These are phyloP conservation scores for Cerceris ruficornis DNA, from an alignment of 2,888 invertebrate species.

Conservation along the genomic window DNA sequence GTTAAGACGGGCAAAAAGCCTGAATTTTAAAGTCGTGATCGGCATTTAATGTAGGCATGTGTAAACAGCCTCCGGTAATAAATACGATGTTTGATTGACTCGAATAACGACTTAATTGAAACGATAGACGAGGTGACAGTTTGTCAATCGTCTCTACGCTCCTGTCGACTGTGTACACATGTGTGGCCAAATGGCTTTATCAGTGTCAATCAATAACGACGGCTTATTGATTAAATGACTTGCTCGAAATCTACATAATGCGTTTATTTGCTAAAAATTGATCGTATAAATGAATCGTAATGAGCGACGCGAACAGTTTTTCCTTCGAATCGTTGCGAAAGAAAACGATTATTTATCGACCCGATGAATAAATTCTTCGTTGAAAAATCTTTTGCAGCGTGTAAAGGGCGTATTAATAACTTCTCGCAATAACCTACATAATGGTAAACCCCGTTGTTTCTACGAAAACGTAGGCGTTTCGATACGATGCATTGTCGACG, in stretches of 20 bases:
- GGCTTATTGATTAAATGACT: constrained; percentile 51
- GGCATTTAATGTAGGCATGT: constrained; percentile 19
- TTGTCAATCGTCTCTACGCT: constrained; percentile 53
- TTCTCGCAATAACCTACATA: no score
- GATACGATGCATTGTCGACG: no score
- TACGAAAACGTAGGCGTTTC: no score
- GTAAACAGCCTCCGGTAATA: constrained; percentile 45
- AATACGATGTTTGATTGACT: constrained; percentile 42
- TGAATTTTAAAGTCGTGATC: background rate
- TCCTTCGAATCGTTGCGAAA: background rate
- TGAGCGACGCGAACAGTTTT: background rate
- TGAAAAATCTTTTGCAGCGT: no score
- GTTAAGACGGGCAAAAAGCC: background rate
- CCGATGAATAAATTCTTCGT: no score
- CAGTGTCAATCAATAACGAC: constrained; percentile 55
- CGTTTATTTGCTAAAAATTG: constrained; percentile 17
- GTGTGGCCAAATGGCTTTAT: constrained; percentile 55
- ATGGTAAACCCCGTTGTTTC: no score
- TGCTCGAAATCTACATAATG: constrained; percentile 44
- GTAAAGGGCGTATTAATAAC: no score
- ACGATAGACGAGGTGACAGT: constrained; percentile 53
- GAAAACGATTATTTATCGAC: background rate
- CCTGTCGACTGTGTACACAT: constrained; percentile 31
- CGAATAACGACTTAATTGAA: constrained; percentile 60
- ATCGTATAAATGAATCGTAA: background rate